Evolutionary conservation across 2,113 vertebrate genomes (phyloP), one percentile per base, ranked within the genome.

Genomic region (Rhinoderma darwinii): DNA sequence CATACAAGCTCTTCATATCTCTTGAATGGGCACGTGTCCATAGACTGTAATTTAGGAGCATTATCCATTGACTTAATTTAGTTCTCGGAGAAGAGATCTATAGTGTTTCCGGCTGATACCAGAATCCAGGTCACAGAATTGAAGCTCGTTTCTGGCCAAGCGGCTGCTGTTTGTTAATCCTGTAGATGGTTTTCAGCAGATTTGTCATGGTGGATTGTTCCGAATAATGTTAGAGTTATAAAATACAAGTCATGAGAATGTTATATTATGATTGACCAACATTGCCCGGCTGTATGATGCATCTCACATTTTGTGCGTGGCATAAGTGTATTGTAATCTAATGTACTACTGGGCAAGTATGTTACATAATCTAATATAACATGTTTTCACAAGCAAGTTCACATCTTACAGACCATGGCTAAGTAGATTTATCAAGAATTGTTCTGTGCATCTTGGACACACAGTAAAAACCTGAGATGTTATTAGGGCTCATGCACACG

Each of bases 61-160:
- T n/a, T 27, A 1, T 61, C 25, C 25, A n/a, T 27, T 61, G 56
- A 35, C 66, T 70, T 37, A 3, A 70, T 35, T 70, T 7, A 70
- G 0, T 14, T 70, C 14, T 70, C 32, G 12, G 18, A 35, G 20
- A 54, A 35, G 4, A 61, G 54, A 51, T 4, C 8, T n/a, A 59
- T 17, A 54, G 17, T 75, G 27, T 44, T 61, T 61, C 22, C n/a
- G 35, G 72, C 54, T 84, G 56, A 84, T 41, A 37, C 51, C n/a
- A 15, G 72, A 76, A 75, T 63, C 76, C 54, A 77, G 73, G 72
- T 77, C 73, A 85, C 84, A 59, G 35, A 32, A 44, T 76, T 27
- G 37, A 5, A 11, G 35, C 37, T 63, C 35, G 22, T 22, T 61
- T 37, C 51, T 43, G 17, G 32, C 35, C 51, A 4, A 9, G 35